These are phyloP conservation scores for Hanleya hanleyi DNA, from an alignment of 2,888 invertebrate species.

Conservation along the genomic window DNA sequence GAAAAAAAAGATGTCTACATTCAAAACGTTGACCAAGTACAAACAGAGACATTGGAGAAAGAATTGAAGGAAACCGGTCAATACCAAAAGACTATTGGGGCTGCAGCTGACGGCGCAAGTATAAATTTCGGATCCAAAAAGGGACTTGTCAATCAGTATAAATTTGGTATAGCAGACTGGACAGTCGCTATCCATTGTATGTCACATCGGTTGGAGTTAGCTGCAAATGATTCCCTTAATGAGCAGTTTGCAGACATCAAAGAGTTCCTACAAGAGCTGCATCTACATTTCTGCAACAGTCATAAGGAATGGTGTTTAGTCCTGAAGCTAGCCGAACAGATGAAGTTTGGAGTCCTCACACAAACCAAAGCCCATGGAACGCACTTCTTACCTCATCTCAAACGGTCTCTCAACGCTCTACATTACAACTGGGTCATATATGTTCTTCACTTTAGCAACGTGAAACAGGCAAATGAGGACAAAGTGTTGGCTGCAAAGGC, in stretches of 20 bases:
- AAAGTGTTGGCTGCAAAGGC: neutral
- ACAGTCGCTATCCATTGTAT: neutral
- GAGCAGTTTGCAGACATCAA: neutral
- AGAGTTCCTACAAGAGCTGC: neutral
- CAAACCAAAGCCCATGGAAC: neutral
- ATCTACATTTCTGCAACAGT: neutral
- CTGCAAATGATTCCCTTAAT: neutral
- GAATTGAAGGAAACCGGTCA: neutral
- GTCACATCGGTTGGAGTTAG: neutral
- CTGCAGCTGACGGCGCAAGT: neutral
- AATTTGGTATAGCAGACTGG: no score
- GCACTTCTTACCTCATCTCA: neutral
- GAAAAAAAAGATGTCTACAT: neutral
- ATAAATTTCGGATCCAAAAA: neutral
- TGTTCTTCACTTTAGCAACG: constrained; percentile 1
- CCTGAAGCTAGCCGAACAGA: neutral
- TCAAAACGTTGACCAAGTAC: neutral
- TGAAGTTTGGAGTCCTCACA: neutral
- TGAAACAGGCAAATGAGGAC: neutral
- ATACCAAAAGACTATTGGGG: neutral
- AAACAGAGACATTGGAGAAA: neutral
- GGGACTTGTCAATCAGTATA: neutral
- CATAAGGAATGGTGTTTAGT: constrained; percentile 3
- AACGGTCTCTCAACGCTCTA: neutral
- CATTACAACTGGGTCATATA: neutral